Evolutionary conservation across 2,113 vertebrate species (phyloP).

Genomic region (Callocephalon fimbriatum): DNA sequence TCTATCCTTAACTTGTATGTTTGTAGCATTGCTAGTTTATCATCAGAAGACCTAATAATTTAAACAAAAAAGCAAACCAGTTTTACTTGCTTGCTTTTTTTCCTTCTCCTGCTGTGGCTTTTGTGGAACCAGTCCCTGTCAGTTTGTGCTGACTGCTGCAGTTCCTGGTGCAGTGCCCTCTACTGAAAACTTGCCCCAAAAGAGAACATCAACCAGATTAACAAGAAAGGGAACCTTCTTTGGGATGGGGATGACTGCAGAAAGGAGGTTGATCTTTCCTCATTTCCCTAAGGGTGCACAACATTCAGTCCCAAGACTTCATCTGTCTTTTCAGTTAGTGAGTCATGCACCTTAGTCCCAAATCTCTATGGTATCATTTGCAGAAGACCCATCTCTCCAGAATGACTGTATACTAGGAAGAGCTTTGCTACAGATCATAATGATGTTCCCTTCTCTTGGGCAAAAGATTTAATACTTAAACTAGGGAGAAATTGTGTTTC

Average conservation of each 20-base stretch:
- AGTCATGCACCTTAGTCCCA: background rate
- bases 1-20: background rate
- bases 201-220: background rate
- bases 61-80: rapidly evolving
- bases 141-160: background rate
- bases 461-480: background rate
- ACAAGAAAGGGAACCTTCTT: background rate
- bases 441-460: background rate
- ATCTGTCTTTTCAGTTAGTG: background rate
- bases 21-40: background rate
- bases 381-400: background rate
- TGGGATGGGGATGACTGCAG: background rate
- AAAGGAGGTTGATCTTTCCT: background rate
- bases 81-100: background rate
- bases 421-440: background rate
- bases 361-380: background rate
- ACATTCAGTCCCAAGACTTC: background rate
- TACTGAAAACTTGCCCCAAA: background rate
- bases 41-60: background rate
- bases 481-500: background rate
- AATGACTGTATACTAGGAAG: background rate
- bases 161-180: background rate
- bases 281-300: background rate
- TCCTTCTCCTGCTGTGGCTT: background rate
- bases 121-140: background rate